Base-by-base conservation (phyloP, 1,140 invertebrate genomes). In the Melanaphis sacchari region DNA sequence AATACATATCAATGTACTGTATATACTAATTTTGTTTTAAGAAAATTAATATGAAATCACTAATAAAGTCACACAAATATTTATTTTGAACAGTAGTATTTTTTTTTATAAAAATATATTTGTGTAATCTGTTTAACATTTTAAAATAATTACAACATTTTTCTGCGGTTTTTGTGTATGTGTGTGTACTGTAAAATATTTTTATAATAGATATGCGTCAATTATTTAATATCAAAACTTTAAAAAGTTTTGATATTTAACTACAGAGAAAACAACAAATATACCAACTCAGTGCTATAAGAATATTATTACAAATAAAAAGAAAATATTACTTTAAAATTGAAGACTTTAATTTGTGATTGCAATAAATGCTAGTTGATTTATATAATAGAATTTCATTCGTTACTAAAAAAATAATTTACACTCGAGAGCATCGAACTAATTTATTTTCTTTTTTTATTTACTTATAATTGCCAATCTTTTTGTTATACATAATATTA, bases 401-500 rank as follows among this genome's bases (percentile, higher is more conserved):
- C 89, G 41, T 59, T 66, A 66, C 43, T 24, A 38, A 24, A 1
- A 66, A 66, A 40, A 66, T 38, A 41, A 66, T 26, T 40, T 90
- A 22, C 38, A 90, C 38, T 90, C 38, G 18, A 7, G 38, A 59
- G 8, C 36, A 46, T 46, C 21, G 6, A 26, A 49, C 38, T 38
- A 40, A 11, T n/a, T 66, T 41, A 9, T 84, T 85, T 66, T 41
- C 24, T 84, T 85, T 85, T 84, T 41, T 8, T 40, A 5, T 26
- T 88, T 41, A 7, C 66, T 88, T 89, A 52, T 24, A 22, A 8
- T 89, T 36, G 5, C 46, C 8, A 21, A n/a, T 93, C 31, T 1
- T 43, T 52, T 54, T 88, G 87, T 93, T 18, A n/a, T 66, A 59
- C 31, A 31, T 31, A 31, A 9, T 31, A 59, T 59, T 94, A 93